Percentiles rank a stretch among this genome's conserved stretches.
Conservation (phyloP, 2,888 invertebrate genomes). For the Plebejus melissa region DNA sequence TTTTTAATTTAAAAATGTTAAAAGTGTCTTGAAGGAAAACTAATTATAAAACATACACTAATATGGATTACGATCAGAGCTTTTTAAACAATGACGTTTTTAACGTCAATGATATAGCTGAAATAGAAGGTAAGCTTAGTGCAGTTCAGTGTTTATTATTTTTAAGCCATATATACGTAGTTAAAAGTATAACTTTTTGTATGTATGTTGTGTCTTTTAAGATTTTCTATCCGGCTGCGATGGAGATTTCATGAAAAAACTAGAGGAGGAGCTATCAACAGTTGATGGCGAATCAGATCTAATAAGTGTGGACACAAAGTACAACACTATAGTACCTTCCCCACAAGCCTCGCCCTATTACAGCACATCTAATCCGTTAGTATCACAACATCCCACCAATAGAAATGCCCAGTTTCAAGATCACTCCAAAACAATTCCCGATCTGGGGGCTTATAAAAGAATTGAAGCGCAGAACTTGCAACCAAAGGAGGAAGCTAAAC, state of each 20-base stretch:
- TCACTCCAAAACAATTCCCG: conserved; percentile 53
- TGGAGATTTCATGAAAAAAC: conserved; percentile 80
- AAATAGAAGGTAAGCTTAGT: conserved; percentile 81
- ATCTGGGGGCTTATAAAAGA: conserved; percentile 52
- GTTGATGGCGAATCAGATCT: conserved; percentile 56
- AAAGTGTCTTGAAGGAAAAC: neutral
- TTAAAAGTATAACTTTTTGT: neutral
- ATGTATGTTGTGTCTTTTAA: conserved; percentile 47
- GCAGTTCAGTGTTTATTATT: neutral
- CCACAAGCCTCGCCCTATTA: conserved; percentile 58
- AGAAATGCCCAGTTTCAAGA: conserved; percentile 46
- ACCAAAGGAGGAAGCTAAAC: conserved; percentile 44
- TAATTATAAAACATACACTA: conserved; percentile 30
- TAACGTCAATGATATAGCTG: conserved; percentile 82
- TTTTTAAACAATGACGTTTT: conserved; percentile 78
- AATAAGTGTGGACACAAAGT: conserved; percentile 56
- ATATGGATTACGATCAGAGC: conserved; percentile 63
- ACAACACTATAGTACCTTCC: conserved; percentile 48
- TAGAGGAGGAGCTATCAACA: conserved; percentile 66
- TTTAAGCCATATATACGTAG: neutral
- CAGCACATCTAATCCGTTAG: conserved; percentile 57
- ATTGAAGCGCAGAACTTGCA: conserved; percentile 58
- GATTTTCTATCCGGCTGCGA: conserved; percentile 84
- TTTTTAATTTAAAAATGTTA: conserved; percentile 19
- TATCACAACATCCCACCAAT: conserved; percentile 60